Percentiles rank a stretch among this genome's conserved stretches.
phyloP scores from a whole-genome alignment of 2,113 vertebrate genomes.

The Percina caprodes region DNA sequence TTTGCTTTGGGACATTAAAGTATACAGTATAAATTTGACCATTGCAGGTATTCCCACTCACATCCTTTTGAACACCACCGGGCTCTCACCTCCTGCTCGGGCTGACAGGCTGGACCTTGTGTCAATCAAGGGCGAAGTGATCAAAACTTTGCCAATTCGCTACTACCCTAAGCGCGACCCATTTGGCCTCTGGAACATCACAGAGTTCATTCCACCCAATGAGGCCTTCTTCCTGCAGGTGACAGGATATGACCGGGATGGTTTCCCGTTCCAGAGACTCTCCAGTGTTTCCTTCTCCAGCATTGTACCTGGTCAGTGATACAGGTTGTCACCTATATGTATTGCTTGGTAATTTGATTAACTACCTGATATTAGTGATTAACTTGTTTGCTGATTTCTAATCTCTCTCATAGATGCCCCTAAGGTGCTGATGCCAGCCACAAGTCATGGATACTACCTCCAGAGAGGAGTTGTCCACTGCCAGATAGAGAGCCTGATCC shows the following conservation, averaged over 20 bases:
- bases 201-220: constrained; percentile 93
- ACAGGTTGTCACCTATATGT: neutral
- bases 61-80: constrained; percentile 94
- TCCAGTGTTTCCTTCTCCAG: constrained; percentile 97
- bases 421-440: constrained; percentile 90
- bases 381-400: neutral
- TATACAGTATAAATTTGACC: neutral
- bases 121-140: constrained; percentile 86
- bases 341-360: neutral
- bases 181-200: constrained; percentile 94
- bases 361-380: neutral
- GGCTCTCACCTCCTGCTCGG: constrained; percentile 89
- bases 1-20: neutral
- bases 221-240: constrained; percentile 96
- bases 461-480: constrained; percentile 88
- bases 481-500: constrained; percentile 92
- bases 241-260: constrained; percentile 91
- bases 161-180: constrained; percentile 90
- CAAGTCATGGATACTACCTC: constrained; percentile 93
- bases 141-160: constrained; percentile 93
- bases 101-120: constrained; percentile 92
- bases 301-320: constrained; percentile 90
- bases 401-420: constrained; percentile 83
- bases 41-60: constrained; percentile 92
- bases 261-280: constrained; percentile 93